Base-by-base conservation (phyloP, 1,140 invertebrate genomes). In the Orussus abietinus region DNA sequence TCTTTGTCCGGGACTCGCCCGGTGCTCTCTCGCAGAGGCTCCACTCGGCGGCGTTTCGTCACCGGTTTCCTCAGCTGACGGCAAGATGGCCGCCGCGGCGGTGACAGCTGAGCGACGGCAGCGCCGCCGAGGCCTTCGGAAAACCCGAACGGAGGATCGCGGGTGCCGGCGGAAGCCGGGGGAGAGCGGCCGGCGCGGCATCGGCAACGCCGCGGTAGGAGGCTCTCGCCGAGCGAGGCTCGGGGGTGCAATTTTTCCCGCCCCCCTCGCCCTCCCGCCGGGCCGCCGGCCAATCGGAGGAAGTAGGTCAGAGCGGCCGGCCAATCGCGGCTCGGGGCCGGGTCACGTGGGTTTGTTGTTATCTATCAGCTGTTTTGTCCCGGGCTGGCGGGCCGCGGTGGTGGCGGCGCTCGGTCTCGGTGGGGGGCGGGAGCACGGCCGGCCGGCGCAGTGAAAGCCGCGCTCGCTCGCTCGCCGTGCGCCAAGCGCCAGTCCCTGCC, bases 331-430 rank as follows among this genome's bases (percentile, higher is more conserved):
- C 45, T 34, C 50, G 47, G 42, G 55, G 51, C 54, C 53, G 51
- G 51, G 53, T 76, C 73, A 76, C 75, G 75, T 78, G 75, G 74
- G 51, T 76, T 79, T 78, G 76, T 78, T 78, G 76, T 77, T 77
- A 76, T 77, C 75, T 75, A 71, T 76, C 75, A 76, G 75, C 75
- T 76, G 74, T 75, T 74, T 69, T 64, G n/a, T 59, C 64, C 66
- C 64, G 63, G 59, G 58, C 57, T 56, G 58, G 47, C 55, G 55
- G 39, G 41, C 51, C 55, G 59, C 60, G 62, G 55, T n/a, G 55
- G 54, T 58, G 56, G 46, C 50, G 42, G 56, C 53, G 61, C 55
- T 32, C 17, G 31, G 31, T 32, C 31, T n/a, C n/a, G n/a, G n/a
- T n/a, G 55, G 59, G 58, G 59, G 63, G 62, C 62, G 18, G 26